Base-by-base conservation (phyloP, 1,140 invertebrate genomes). In the Drosophila albomicans region DNA sequence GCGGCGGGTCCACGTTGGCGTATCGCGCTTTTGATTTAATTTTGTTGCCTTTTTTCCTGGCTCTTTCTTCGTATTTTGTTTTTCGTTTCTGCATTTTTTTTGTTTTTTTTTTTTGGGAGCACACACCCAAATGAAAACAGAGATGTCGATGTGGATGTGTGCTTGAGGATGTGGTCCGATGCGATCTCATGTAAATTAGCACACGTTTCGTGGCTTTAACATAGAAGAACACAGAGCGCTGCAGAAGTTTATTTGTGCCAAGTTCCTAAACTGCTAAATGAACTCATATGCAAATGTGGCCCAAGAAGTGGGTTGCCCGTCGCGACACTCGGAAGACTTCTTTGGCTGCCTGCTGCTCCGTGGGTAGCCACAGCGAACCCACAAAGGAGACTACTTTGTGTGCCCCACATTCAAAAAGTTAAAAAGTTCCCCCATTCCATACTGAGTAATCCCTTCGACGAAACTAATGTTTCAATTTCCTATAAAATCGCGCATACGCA, bases 111-210 rank as follows among this genome's bases (percentile, higher is more conserved):
- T 78, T 86, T 79, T 72, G 64, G 65, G 35, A 62, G 72, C 75
- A 62, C 75, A 62, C 68, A 65, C 63, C 56, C 59, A 64, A 59
- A 67, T 49, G 41, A 41, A 54, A 84, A 88, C 66, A 89, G 56
- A 88, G 85, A 88, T 89, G 85, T 89, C 85, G 85, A 68, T 76
- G 74, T 76, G 58, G 57, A 74, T 54, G 64, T 67, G 69, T 48
- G 64, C 43, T 62, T 56, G 68, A 78, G 76, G 65, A 76, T 75
- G 73, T 82, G 77, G 72, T 51, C 43, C 75, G 85, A 88, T 88
- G 85, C 81, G 78, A 88, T 88, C 85, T 89, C 85, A 88, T 88
- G 85, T 88, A 88, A 88, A 88, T 88, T 88, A 88, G 85, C 85
- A 89, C 85, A 88, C 85, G 85, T 88, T 88, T 88, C 81, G 64